Evolutionary conservation across 2,797 vertebrate genomes (phyloP).

Genomic region (Darevskia nairensis): DNA sequence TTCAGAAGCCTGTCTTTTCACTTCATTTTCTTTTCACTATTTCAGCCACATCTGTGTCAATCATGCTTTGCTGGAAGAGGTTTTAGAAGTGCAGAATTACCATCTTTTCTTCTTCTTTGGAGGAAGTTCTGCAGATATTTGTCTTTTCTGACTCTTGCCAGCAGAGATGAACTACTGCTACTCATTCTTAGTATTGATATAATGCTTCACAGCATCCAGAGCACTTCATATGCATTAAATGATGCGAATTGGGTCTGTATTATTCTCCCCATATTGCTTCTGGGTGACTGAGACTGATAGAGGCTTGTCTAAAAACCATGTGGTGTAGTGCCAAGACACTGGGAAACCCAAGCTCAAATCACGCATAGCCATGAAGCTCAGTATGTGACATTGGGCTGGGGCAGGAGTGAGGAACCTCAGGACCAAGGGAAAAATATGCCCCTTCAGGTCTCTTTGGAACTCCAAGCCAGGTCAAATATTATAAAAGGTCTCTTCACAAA

Average conservation of each 20-base stretch:
- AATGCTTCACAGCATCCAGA: background rate
- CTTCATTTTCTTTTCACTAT: background rate
- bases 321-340: background rate
- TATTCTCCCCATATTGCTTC: no score
- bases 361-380: background rate
- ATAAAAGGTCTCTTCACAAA: background rate
- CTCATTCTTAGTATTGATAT: background rate
- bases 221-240: background rate
- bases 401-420: no score
- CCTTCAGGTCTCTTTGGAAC: background rate
- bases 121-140: background rate
- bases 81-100: background rate
- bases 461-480: background rate
- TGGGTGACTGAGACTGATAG: background rate
- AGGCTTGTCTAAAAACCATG: background rate
- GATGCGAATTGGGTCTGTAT: background rate
- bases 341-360: background rate
- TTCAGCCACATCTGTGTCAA: conserved; percentile 12
- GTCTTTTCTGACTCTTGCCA: background rate
- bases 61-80: background rate
- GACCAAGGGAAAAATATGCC: no score
- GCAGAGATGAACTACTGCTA: background rate
- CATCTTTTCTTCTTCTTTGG: background rate
- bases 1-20: background rate
- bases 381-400: background rate